phyloP scores from a whole-genome alignment of 2,888 invertebrate genomes.

The Melinaea menophilus region DNA sequence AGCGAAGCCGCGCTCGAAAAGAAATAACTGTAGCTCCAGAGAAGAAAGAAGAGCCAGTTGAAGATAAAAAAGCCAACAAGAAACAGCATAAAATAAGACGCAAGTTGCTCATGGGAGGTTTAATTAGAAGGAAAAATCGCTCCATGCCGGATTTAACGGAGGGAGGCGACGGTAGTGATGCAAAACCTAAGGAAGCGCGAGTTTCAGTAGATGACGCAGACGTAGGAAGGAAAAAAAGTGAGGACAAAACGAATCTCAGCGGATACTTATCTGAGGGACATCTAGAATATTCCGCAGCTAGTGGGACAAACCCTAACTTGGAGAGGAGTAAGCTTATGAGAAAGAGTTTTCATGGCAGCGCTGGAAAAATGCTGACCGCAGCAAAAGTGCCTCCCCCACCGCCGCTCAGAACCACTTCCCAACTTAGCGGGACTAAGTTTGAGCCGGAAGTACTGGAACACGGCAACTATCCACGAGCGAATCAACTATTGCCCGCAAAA shows the following conservation, averaged over 20 bases:
- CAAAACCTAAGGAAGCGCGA: constrained; percentile 61
- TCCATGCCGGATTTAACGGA: constrained; percentile 95
- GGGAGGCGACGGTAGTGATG: constrained; percentile 79
- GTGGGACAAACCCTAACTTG: constrained; percentile 86
- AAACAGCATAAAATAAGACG: constrained; percentile 94
- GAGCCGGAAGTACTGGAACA: constrained; percentile 75
- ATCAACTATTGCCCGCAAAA: constrained; percentile 53
- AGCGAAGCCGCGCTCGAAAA: constrained; percentile 86
- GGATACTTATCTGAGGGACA: constrained; percentile 94
- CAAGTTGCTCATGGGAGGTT: constrained; percentile 92
- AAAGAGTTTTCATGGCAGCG: constrained; percentile 92
- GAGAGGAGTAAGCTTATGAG: constrained; percentile 92
- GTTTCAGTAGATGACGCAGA: constrained; percentile 86
- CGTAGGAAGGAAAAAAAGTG: constrained; percentile 81
- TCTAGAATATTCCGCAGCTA: constrained; percentile 83
- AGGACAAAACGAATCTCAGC: constrained; percentile 80
- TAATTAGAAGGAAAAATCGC: constrained; percentile 91
- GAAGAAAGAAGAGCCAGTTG: constrained; percentile 79
- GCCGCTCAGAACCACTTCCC: constrained; percentile 91
- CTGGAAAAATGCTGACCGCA: constrained; percentile 87
- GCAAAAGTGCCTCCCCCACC: constrained; percentile 92
- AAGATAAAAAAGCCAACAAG: constrained; percentile 86
- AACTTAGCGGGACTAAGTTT: constrained; percentile 85
- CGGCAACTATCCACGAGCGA: constrained; percentile 61
- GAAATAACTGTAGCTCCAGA: constrained; percentile 84